Evolutionary conservation across 2,888 invertebrate genomes (phyloP).

Genomic region (Drosophila anceps): DNA sequence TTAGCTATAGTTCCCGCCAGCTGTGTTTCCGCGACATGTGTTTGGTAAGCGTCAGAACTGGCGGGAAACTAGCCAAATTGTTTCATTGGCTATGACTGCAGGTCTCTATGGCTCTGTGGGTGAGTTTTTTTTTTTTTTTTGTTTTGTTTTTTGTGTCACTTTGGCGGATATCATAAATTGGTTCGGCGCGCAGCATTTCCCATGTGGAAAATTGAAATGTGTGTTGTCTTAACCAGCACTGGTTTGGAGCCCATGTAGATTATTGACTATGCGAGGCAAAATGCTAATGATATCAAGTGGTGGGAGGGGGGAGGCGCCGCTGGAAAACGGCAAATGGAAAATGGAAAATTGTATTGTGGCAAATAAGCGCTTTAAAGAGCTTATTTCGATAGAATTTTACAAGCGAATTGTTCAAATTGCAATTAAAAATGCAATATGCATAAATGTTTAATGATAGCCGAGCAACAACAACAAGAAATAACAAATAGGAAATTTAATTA

Average conservation of each 20-base stretch:
- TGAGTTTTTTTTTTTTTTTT: too few species aligned
- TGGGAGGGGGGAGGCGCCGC: too few species aligned
- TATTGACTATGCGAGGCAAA: neutral
- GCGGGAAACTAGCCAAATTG: too few species aligned
- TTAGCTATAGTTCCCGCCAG: too few species aligned
- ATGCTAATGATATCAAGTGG: conserved; percentile 5
- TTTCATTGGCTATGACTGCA: too few species aligned
- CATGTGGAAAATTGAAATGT: conserved; percentile 32
- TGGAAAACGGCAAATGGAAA: neutral
- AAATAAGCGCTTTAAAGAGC: conserved; percentile 46
- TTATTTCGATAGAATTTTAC: conserved; percentile 37
- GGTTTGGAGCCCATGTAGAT: neutral
- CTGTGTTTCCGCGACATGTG: too few species aligned
- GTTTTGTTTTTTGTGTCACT: conserved; percentile 33
- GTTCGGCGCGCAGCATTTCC: conserved; percentile 63
- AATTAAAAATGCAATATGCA: conserved; percentile 54
- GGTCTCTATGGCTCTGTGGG: neutral
- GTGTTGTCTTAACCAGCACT: conserved; percentile 3
- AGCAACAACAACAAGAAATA: conserved; percentile 17
- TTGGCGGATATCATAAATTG: conserved; percentile 81
- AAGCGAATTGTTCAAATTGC: conserved; percentile 44
- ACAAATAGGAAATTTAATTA: conserved; percentile 66
- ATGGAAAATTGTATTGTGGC: conserved; percentile 6
- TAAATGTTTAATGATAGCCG: conserved; percentile 45
- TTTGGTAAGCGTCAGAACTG: too few species aligned